Base-by-base conservation (phyloP, 2,888 invertebrate genomes). In the Eupithecia subfuscata region DNA sequence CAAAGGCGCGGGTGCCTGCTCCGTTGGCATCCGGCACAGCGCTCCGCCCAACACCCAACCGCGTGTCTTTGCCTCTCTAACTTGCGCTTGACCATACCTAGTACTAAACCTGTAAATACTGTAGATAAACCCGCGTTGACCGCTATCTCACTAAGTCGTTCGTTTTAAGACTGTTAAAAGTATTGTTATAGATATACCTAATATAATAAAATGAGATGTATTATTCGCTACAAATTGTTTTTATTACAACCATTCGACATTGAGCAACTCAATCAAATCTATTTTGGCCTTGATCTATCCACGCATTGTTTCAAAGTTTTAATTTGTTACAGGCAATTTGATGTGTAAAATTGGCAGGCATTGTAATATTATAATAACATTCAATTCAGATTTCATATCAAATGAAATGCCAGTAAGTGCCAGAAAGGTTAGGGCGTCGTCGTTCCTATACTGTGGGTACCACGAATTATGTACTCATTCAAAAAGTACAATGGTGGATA, bases 161-260 rank as follows among this genome's bases (percentile, higher is more conserved):
- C 85, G 90, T 91, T 91, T 91, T 94, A 95, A 95, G 94, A 95
- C 94, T 94, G 94, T 94, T 95, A 94, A 92, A 92, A 94, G 93
- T 94, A 94, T 94, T 94, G 94, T 94, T 94, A 93, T 90, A 90
- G 83, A 92, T 79, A 83, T 92, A 92, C 86, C 90, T 94, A 94
- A 94, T 94, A 94, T 94, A 92, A 90, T 90, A 88, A 90, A 90
- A 90, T 89, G 86, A 91, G 85, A 80, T 75, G 77, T 82, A 81
- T 82, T 81, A 82, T 80, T 74, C 74, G 75, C 70, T 78, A 75
- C 12, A 70, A 56, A n/a, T 71, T 75, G 52, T 79, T 78, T 78
- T 80, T 79, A 71, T 76, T 78, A 73, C 43, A 67, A 25, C 69
- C 40, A 56, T 65, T 78, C 74, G 73, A 80, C 78, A 80, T 82